phyloP scores from a whole-genome alignment of 1,140 invertebrate genomes.

The Stegodyphus mimosarum region DNA sequence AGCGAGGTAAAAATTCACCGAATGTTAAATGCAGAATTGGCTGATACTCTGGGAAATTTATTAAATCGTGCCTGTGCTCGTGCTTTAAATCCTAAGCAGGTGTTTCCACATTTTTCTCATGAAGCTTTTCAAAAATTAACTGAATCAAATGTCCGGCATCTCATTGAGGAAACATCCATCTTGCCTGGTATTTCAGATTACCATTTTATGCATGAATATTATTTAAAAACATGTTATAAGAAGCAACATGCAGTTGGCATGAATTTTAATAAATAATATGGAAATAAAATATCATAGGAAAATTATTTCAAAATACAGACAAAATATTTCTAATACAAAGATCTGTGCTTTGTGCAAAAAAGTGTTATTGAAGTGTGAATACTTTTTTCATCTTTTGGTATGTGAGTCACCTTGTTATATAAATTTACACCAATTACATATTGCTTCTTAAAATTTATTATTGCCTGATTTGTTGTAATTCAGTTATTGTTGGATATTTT shows the following conservation, averaged over 20 bases:
- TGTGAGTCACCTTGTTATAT: no score
- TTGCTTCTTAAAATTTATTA: no score
- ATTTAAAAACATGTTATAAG: not conserved
- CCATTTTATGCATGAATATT: not conserved
- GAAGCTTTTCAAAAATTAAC: constrained; percentile 71
- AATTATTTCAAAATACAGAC: no score
- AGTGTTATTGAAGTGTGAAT: no score
- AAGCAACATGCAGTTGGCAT: not conserved
- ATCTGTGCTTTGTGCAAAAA: no score
- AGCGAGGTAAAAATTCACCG: constrained; percentile 80
- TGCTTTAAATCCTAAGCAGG: constrained; percentile 81
- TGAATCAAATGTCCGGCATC: constrained; percentile 65
- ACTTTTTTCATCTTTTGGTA: no score
- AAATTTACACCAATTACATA: no score
- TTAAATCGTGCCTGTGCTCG: constrained; percentile 81
- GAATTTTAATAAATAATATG: not conserved
- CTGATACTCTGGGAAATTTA: constrained; percentile 93
- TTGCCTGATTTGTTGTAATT: no score
- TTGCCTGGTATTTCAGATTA: constrained; percentile 72
- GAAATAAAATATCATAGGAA: not conserved
- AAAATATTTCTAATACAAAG: no score
- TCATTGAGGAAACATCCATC: constrained; percentile 71
- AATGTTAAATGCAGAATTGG: constrained; percentile 89
- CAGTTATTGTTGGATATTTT: no score
- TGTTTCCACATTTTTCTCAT: constrained; percentile 76